Evolutionary conservation across 2,113 vertebrate species (phyloP), one percentile per base, ranked within the genome.

Genomic region (Stigmatopora argus): DNA sequence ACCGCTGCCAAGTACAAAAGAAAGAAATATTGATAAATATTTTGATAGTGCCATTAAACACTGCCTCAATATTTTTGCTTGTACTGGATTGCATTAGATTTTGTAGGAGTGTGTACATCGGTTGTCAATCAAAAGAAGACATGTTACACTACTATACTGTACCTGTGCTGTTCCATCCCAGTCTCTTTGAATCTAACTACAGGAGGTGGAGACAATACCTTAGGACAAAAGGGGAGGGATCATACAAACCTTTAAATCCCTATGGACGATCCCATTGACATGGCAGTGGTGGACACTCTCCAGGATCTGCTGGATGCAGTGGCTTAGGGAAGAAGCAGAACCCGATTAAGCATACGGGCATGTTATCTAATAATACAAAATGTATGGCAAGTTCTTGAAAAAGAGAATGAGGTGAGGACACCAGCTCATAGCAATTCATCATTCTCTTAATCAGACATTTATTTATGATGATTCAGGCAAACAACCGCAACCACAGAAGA

Each of bases 251-350:
- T 92, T 92, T 75, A 92, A 79, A 77, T 92, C 91, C 80, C 91
- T 81, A 87, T 92, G 91, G 74, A 92, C 91, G 7, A 92, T 92
- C 56, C 91, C 91, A 71, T 91, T 91, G 66, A 90, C 87, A 61
- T 92, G 91, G 87, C 91, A 92, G 87, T 92, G 91, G 78, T 91
- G 88, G 82, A 92, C 91, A 55, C 90, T 92, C 85, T 92, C 91
- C 73, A 92, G 80, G 75, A 92, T 92, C 88, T 92, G 91, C 86
- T 92, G 91, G 87, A 92, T 92, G 85, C 91, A 92, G 78, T 92
- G 91, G 86, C 91, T 92, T 79, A 66, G 71, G 41, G 66, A 13
- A 57, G 41, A 41, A 72, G 55, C 23, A 70, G 45, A 47, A 60
- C 7, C 57, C 65, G 19, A 61, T 15, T 23, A 14, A 23, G 38